Evolutionary conservation across 1,140 invertebrate species (phyloP), one percentile per base, ranked within the genome.

Genomic region (Capitella teleta): DNA sequence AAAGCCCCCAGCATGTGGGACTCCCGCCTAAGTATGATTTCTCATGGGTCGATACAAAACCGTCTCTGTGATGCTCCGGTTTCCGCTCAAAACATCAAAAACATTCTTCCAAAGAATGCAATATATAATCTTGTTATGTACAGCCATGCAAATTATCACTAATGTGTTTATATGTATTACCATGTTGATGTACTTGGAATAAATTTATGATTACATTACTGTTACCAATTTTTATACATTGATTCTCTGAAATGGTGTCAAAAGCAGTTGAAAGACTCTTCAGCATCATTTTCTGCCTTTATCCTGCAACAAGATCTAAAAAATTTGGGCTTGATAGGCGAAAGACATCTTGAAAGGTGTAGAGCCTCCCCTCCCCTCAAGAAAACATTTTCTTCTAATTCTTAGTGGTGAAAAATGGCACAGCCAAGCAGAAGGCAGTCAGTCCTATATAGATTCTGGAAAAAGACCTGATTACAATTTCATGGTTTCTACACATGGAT

Each of bases 11-110:
- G 6, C 67, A 70, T 53, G 41, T 63, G 25, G 66, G 66, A 5
- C 56, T 70, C 5, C 67, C 67, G 19, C n/a, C 57, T 16, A 56
- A 30, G 4, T 70, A 67, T 47, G 57, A 66, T 49, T 70, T 70
- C 53, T 34, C 52, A 19, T 70, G 67, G 46, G 18, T 64, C 3
- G 8, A 6, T 6, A 40, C 38, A 3, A 40, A 10, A 40, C 38
- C 38, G 2, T n/a, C 25, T 18, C 38, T 40, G 6, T 40, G 8
- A 3, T 37, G 36, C 36, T 5, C 8, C 36, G 21, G 36, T 18
- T 6, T 21, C 3, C 3, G 4, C 2, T n/a, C 16, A 37, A 37
- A 37, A 38, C 36, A 5, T 23, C 2, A 14, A 23, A 8, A 40
- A 40, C 37, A 40, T 2, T 40, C 19, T 16, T 40, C 24, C 24